Base-by-base conservation (phyloP, 2,113 vertebrate species). In the Semicossyphus pulcher region DNA sequence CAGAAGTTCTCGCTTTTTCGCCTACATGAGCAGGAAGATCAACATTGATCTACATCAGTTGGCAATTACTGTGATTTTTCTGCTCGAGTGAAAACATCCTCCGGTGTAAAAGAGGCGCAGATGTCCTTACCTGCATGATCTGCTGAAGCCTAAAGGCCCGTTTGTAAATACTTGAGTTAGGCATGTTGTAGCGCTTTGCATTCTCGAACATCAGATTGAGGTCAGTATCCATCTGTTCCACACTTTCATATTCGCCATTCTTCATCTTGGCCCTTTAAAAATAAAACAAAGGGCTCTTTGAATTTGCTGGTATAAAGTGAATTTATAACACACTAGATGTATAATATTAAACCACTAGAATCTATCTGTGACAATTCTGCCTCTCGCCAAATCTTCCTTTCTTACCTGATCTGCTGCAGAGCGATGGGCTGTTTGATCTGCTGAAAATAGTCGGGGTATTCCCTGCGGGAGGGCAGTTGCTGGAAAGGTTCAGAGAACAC, bases 401-500 rank as follows among this genome's bases (percentile, higher is more conserved):
- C 48, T 56, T 93, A 98, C 98, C 97, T 96, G 90, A 99, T 99
- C 76, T 97, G 96, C 58, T 97, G 96, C 69, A 99, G 87, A 14
- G 95, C 94, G 83, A 98, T 94, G 36, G 98, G 97, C 81, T 96
- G 92, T 94, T 99, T 99, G 87, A 99, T 99, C 88, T 99, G 97
- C 85, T 97, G 96, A 86, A 95, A 99, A 92, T 99, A 99, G 93
- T 99, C 97, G 5, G 97, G 97, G 78, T 99, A 99, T 66, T 99
- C 98, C 83, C 95, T 96, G 86, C 97, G 96, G 60, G 96, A 97
- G 23, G 98, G 98, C 45, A 99, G 93, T 51, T 97, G 96, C 69
- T 98, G 96, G 89, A 99, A 99, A 1, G 97, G 96, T 84, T 98
- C 96, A 1, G 96, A 95, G 76, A 99, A 95, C 54, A 97, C 92